These are phyloP conservation scores for Rhizomys pruinosus DNA, from an alignment of 2,113 vertebrate genomes.

Conservation along the genomic window DNA sequence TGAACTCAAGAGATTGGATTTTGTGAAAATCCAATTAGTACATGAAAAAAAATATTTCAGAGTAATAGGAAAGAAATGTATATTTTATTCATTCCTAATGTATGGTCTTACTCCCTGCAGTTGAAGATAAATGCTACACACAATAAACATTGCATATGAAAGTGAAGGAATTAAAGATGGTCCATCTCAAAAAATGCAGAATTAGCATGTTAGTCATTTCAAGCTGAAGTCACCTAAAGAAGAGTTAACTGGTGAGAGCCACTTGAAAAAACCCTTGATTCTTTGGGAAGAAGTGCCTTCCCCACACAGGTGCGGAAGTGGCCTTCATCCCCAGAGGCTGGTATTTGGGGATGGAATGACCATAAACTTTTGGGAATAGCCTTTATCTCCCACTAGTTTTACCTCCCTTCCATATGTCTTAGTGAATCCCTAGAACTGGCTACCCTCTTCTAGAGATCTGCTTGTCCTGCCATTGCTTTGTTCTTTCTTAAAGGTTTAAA, in stretches of 20 bases:
- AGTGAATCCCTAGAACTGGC: no score
- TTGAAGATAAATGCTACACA: background rate
- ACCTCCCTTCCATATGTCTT: background rate
- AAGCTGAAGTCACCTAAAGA: background rate
- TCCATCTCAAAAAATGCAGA: background rate
- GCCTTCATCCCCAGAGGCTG: background rate
- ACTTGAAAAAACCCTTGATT: background rate
- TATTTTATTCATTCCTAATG: constrained; percentile 3
- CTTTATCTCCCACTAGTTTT: background rate
- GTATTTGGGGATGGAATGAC: no score
- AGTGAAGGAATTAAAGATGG: background rate
- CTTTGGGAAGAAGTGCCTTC: background rate
- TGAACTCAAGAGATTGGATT: constrained; percentile 21
- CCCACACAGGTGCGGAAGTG: background rate
- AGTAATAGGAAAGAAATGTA: background rate
- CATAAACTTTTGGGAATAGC: background rate
- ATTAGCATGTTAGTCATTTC: background rate
- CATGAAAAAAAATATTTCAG: background rate
- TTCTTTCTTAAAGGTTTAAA: background rate
- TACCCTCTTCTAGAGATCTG: background rate
- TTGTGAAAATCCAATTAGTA: constrained; percentile 30
- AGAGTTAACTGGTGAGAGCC: background rate
- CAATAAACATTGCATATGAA: background rate
- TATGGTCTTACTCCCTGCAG: background rate
- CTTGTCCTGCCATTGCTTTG: background rate